Evolutionary conservation across 2,797 vertebrate genomes (phyloP).

Genomic region (Malacoctenus gilli): DNA sequence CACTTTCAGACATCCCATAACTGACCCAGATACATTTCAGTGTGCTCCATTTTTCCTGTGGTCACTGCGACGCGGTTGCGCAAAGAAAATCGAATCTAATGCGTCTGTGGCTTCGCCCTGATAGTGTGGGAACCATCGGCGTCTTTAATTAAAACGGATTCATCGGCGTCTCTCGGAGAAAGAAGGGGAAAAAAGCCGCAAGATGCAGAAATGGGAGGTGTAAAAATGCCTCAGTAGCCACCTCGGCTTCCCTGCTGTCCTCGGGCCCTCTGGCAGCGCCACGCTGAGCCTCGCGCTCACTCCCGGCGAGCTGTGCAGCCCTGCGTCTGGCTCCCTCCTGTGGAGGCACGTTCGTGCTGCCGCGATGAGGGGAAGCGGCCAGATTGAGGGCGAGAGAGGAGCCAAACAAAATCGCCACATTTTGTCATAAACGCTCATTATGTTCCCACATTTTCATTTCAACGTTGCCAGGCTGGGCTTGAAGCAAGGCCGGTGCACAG

Average conservation of each 20-base stretch:
- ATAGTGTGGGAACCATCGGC: not conserved
- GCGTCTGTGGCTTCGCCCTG: too few species aligned
- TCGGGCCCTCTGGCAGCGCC: not conserved
- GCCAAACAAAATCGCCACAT: not conserved
- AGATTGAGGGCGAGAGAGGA: not conserved
- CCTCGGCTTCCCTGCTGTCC: not conserved
- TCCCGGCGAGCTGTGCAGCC: not conserved
- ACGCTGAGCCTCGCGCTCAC: not conserved
- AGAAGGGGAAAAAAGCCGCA: too few species aligned
- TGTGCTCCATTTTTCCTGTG: too few species aligned
- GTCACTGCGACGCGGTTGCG: too few species aligned
- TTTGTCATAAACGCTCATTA: too few species aligned
- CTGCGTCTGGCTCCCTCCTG: conserved; percentile 53
- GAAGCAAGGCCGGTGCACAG: too few species aligned
- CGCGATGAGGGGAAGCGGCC: not conserved
- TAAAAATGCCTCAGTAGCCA: not conserved
- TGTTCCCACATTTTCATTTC: too few species aligned
- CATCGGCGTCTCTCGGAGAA: not conserved
- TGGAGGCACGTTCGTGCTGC: conserved; percentile 27
- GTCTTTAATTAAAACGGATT: not conserved
- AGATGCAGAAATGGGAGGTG: not conserved
- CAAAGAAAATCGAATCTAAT: too few species aligned
- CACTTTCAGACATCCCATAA: too few species aligned
- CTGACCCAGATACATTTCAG: too few species aligned
- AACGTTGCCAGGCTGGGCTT: too few species aligned